A percentile compares a stretch with the other conserved stretches of the same genome.
phyloP scores from a whole-genome alignment of 1,140 invertebrate genomes.

The Drosophila nannoptera region DNA sequence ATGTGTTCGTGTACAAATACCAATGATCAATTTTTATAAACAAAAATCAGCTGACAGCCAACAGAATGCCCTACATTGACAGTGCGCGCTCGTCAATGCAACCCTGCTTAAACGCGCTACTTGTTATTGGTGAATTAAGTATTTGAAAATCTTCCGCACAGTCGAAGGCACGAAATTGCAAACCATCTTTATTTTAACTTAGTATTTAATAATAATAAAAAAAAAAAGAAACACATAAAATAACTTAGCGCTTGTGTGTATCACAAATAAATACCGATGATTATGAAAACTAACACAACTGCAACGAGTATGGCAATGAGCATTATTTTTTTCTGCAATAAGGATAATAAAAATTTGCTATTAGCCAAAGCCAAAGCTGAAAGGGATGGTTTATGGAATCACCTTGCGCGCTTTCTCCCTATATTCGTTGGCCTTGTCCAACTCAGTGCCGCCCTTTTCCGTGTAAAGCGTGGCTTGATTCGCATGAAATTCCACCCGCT shows the following conservation, averaged over 20 bases:
- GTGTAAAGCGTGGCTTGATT: slow-evolving; percentile 70
- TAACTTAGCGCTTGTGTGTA: slow-evolving; percentile 24
- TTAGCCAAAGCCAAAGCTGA: background rate
- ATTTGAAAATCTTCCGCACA: slow-evolving; percentile 11
- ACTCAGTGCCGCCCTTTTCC: slow-evolving; percentile 69
- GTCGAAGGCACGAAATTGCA: slow-evolving; percentile 8
- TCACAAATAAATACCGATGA: slow-evolving; percentile 76
- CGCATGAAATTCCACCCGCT: slow-evolving; percentile 76
- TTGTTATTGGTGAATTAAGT: slow-evolving; percentile 9
- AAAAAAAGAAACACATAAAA: slow-evolving; percentile 28
- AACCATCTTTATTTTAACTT: slow-evolving; percentile 21
- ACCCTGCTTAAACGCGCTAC: slow-evolving; percentile 2
- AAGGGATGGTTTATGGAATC: background rate
- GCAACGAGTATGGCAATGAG: slow-evolving; percentile 63
- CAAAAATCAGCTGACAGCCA: slow-evolving; percentile 30
- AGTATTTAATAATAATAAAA: slow-evolving; percentile 38
- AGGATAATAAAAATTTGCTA: slow-evolving; percentile 1
- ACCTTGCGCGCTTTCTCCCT: slow-evolving; percentile 75
- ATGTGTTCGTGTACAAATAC: background rate
- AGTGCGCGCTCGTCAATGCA: slow-evolving; percentile 3
- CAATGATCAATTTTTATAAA: slow-evolving; percentile 10
- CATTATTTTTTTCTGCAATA: slow-evolving; percentile 75
- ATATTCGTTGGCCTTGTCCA: slow-evolving; percentile 68
- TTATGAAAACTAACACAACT: slow-evolving; percentile 67
- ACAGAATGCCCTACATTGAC: background rate